Conservation (phyloP, 30 jellyfish, hydroid and myxozoan species). For the Catostylus mosaicus region DNA sequence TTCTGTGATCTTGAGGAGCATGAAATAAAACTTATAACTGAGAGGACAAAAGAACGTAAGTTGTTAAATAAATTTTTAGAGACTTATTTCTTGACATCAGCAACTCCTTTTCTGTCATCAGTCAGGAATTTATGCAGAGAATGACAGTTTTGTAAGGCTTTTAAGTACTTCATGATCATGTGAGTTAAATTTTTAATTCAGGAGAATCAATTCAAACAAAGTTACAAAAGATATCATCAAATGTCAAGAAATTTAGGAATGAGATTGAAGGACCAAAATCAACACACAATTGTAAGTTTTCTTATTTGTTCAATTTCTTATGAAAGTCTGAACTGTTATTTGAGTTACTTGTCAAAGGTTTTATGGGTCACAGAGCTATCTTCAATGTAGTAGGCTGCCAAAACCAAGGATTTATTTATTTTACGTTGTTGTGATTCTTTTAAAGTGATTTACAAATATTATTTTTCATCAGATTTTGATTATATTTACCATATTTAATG, state of each 20-base stretch:
- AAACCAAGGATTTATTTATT: no score
- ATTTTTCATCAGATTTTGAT: neutral
- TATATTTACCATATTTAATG: no score
- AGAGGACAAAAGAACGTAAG: slow-evolving; percentile 71
- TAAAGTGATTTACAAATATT: neutral
- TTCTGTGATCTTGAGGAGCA: slow-evolving; percentile 72
- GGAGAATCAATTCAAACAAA: slow-evolving; percentile 33
- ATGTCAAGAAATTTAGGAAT: slow-evolving; percentile 44
- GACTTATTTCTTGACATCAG: no score
- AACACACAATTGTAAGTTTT: slow-evolving; percentile 52
- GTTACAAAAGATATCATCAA: slow-evolving; percentile 57
- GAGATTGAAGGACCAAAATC: slow-evolving; percentile 58
- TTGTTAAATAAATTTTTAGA: neutral
- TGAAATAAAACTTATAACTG: slow-evolving; percentile 46
- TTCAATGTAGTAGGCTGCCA: no score
- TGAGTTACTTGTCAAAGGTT: no score
- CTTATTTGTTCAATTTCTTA: no score
- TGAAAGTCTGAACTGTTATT: no score
- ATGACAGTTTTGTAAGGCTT: no score
- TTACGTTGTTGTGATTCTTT: no score
- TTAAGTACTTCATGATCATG: neutral
- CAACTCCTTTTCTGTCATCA: no score
- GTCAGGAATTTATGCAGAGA: no score
- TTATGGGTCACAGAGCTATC: no score
- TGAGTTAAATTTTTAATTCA: neutral